These are phyloP conservation scores for Noctua comes DNA, from an alignment of 2,888 invertebrate species.

Conservation along the genomic window DNA sequence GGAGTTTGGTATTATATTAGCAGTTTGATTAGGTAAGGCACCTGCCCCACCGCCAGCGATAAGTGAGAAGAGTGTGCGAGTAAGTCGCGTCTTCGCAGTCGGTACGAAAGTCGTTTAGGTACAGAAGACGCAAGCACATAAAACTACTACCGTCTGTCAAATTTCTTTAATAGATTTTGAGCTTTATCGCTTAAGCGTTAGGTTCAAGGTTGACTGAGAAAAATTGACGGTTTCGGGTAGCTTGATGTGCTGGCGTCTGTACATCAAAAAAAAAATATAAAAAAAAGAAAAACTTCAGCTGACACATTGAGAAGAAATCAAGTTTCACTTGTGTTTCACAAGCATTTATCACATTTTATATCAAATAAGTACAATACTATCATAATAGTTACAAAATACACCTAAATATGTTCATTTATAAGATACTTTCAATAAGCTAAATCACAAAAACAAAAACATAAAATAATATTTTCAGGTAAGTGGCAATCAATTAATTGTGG, in stretches of 20 bases:
- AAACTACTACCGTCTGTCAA: no score
- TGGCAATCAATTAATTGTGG: background rate
- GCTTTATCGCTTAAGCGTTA: no score
- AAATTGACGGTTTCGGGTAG: no score
- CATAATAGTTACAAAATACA: conserved; percentile 1
- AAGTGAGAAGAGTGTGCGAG: background rate
- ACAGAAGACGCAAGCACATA: no score
- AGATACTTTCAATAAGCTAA: background rate
- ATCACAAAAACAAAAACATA: background rate
- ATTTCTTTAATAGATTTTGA: no score
- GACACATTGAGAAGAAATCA: background rate
- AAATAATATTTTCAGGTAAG: background rate
- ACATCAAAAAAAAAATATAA: background rate
- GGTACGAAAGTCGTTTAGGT: background rate
- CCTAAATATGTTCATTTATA: background rate
- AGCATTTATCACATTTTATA: conserved; percentile 40
- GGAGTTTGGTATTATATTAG: background rate
- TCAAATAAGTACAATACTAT: conserved; percentile 30
- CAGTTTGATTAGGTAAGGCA: background rate
- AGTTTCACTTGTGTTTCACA: conserved; percentile 6
- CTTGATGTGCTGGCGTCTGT: no score
- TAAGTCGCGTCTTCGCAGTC: background rate
- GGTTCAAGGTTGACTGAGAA: no score
- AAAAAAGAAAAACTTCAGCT: background rate
- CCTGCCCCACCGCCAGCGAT: background rate